Percentiles rank a stretch among this genome's conserved stretches.
Conservation (phyloP, 2,113 vertebrate genomes). For the Leiothrix lutea region DNA sequence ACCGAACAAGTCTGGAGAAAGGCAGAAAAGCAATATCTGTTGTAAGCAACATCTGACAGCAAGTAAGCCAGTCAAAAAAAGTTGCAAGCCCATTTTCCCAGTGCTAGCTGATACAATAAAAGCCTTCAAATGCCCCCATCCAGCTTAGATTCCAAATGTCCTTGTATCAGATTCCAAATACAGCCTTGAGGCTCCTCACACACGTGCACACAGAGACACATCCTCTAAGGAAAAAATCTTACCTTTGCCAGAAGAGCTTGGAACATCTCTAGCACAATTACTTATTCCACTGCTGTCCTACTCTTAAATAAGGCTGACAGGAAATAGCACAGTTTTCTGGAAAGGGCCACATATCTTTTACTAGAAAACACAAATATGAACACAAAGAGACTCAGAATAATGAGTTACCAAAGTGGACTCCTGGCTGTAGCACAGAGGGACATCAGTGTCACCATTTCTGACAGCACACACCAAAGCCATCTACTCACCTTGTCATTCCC, state of each 20-base stretch:
- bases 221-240: not conserved
- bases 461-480: not conserved
- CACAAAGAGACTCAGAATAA: not conserved
- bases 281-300: not conserved
- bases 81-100: not conserved
- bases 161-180: not conserved
- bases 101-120: not conserved
- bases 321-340: not conserved
- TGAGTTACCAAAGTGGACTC: not conserved
- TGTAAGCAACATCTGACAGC: too few relatives aligned
- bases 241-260: not conserved
- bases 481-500: not conserved
- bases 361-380: not conserved
- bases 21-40: not conserved
- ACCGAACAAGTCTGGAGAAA: not conserved
- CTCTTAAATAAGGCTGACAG: not conserved
- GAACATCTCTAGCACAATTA: not conserved
- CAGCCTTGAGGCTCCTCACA: not conserved
- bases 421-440: not conserved
- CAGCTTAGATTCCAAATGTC: not conserved
- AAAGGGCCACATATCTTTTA: not conserved
- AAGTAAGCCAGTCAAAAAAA: not conserved
- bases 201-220: not conserved
- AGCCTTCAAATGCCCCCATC: not conserved
- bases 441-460: not conserved